Evolutionary conservation across 2,888 invertebrate genomes (phyloP).

Genomic region (Acrobasis repandana): DNA sequence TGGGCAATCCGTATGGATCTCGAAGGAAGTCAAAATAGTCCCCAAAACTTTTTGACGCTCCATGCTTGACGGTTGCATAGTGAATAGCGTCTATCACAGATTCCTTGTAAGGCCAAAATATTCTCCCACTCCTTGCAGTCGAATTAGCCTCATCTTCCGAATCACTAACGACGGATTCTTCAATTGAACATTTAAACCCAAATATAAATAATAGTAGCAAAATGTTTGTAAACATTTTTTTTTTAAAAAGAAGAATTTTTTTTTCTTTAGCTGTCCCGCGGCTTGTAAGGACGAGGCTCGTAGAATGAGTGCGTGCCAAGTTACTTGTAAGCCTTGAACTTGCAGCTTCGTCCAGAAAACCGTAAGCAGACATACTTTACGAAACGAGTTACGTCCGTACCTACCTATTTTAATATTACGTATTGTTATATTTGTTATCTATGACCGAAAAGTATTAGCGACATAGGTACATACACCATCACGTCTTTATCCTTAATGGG

Average conservation of each 20-base stretch:
- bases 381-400: not conserved
- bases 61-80: constrained; percentile 43
- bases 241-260: not conserved
- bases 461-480: no score
- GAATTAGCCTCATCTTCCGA: constrained; percentile 22
- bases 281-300: not conserved
- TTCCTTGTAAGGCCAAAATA: constrained; percentile 45
- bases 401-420: no score
- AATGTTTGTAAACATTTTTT: constrained; percentile 1
- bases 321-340: constrained; percentile 9
- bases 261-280: not conserved
- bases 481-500: no score
- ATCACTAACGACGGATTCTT: constrained; percentile 33
- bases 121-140: constrained; percentile 35
- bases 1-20: constrained; percentile 61
- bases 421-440: no score
- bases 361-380: constrained; percentile 2
- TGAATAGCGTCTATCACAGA: constrained; percentile 51
- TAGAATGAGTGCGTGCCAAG: constrained; percentile 11
- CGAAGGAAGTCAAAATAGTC: constrained; percentile 61
- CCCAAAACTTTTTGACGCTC: constrained; percentile 37
- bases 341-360: constrained; percentile 4
- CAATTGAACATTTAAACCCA: constrained; percentile 23
- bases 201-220: constrained; percentile 1
- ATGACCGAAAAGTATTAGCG: no score